These are phyloP conservation scores for Rousettus madagascariensis DNA, from an alignment of 2,797 vertebrate genomes.

Conservation along the genomic window DNA sequence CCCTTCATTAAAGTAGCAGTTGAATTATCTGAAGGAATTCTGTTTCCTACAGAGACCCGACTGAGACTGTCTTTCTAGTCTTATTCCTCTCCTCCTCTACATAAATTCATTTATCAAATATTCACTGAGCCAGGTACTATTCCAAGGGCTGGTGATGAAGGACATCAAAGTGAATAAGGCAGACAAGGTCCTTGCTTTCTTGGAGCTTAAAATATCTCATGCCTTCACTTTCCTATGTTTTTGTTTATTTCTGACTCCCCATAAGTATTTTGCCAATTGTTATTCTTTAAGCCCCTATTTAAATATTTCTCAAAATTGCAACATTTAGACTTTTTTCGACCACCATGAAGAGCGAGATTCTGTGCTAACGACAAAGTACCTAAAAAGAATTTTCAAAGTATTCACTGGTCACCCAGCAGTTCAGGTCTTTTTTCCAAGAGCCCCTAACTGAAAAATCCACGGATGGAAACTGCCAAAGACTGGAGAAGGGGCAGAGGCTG, in stretches of 20 bases:
- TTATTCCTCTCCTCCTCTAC: background rate
- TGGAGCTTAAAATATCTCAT: background rate
- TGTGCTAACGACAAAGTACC: background rate
- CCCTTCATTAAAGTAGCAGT: background rate
- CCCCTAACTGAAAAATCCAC: background rate
- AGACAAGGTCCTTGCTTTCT: background rate
- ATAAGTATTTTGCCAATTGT: background rate
- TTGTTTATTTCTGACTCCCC: background rate
- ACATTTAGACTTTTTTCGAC: background rate
- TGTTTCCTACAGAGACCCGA: background rate
- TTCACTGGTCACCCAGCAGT: background rate
- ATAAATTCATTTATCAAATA: background rate
- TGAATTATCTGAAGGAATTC: background rate
- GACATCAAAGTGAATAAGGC: background rate
- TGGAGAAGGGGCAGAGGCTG: background rate
- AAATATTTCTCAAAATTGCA: background rate
- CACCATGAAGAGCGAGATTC: background rate
- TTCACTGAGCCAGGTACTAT: background rate
- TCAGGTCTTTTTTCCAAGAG: background rate
- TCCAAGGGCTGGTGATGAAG: background rate
- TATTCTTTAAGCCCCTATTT: background rate
- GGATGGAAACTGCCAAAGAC: background rate
- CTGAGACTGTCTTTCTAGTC: background rate
- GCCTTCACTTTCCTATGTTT: background rate
- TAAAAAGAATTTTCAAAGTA: background rate